phyloP scores from a whole-genome alignment of 2,888 invertebrate species.

The Elegia similella region DNA sequence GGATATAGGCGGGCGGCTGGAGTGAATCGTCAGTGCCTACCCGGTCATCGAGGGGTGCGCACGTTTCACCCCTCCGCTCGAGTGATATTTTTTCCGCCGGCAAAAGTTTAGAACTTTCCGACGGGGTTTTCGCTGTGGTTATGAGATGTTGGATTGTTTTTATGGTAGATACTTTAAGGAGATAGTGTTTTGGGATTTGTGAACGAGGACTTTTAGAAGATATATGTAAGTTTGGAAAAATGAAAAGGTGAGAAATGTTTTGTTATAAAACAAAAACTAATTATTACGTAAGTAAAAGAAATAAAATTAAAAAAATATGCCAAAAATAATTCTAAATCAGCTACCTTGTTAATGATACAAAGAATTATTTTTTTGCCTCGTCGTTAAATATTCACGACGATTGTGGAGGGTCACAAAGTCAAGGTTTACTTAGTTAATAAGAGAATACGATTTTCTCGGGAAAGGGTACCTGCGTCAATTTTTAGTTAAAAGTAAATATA shows the following conservation, averaged over 20 bases:
- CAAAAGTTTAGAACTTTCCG: constrained; percentile 62
- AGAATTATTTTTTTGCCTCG: not conserved
- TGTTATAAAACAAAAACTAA: not conserved
- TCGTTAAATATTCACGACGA: constrained; percentile 2
- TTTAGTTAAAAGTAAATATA: constrained; percentile 11
- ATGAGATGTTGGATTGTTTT: constrained; percentile 16
- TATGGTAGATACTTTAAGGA: constrained; percentile 10
- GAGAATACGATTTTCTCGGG: not conserved
- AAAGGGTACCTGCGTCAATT: not conserved
- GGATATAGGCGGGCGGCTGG: constrained; percentile 34
- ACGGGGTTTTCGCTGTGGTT: constrained; percentile 23
- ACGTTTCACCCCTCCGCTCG: constrained; percentile 33
- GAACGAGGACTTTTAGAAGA: constrained; percentile 18
- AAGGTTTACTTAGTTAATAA: constrained; percentile 10
- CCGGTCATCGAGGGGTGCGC: constrained; percentile 49
- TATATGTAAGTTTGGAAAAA: constrained; percentile 15
- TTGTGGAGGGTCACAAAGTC: not conserved
- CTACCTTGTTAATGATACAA: not conserved
- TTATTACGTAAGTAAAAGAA: not conserved
- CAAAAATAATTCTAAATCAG: not conserved
- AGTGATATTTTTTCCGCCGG: constrained; percentile 36
- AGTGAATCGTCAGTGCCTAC: constrained; percentile 50
- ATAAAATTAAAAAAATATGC: not conserved
- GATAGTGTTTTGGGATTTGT: constrained; percentile 19
- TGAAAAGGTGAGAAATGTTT: constrained; percentile 16